These are phyloP conservation scores for Mus minutoides DNA, from an alignment of 2,797 vertebrate species.

Conservation along the genomic window DNA sequence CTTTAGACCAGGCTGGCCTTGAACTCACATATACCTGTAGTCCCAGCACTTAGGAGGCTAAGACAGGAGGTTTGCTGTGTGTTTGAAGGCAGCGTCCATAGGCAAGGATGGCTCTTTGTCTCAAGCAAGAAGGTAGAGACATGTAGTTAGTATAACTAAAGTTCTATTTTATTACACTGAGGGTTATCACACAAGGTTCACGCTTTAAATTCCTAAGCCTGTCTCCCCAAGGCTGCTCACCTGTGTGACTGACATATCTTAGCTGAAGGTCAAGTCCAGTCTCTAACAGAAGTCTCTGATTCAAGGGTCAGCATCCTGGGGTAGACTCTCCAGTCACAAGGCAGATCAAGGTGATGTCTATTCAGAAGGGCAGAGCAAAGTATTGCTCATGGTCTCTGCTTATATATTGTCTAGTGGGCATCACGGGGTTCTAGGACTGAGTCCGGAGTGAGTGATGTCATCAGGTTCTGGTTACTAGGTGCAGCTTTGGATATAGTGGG, in stretches of 20 bases:
- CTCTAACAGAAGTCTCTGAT: not conserved
- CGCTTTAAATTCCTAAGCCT: not conserved
- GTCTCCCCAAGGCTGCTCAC: not conserved
- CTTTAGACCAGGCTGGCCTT: not conserved
- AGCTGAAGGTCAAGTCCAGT: not conserved
- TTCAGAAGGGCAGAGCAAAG: not conserved
- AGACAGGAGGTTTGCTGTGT: not conserved
- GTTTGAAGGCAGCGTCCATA: not conserved
- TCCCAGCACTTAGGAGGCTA: not conserved
- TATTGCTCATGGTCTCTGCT: not conserved
- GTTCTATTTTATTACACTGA: not conserved
- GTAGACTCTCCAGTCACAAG: not conserved
- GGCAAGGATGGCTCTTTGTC: not conserved
- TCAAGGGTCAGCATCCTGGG: not conserved
- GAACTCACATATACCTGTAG: not conserved
- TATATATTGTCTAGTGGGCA: not conserved
- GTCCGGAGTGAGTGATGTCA: not conserved
- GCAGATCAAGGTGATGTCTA: not conserved
- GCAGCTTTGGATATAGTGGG: not conserved
- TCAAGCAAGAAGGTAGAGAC: not conserved
- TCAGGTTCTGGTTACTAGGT: not conserved
- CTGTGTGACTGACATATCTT: not conserved
- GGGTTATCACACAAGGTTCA: not conserved
- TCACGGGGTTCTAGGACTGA: not conserved
- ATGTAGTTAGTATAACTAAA: not conserved